These are phyloP conservation scores for Caiman crocodilus DNA, from an alignment of 2,797 vertebrate species.

Conservation along the genomic window DNA sequence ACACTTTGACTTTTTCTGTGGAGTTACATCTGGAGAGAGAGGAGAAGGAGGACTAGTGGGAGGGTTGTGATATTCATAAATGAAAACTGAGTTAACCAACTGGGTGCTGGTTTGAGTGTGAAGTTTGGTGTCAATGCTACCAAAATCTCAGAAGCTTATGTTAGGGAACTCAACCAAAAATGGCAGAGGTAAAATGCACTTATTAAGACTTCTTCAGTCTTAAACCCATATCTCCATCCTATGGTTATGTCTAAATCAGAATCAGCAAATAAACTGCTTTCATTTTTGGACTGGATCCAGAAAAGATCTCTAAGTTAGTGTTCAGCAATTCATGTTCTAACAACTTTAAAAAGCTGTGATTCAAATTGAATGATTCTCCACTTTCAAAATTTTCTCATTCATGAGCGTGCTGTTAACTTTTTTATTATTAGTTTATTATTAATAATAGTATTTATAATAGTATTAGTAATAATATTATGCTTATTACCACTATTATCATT, in stretches of 20 bases:
- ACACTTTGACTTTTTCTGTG: background rate
- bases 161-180: background rate
- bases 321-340: background rate
- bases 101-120: background rate
- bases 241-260: background rate
- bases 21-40: background rate
- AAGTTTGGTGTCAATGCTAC: background rate
- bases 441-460: too few species aligned
- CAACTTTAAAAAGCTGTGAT: background rate
- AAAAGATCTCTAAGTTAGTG: background rate
- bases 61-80: background rate
- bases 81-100: background rate
- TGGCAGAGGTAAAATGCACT: background rate
- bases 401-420: background rate
- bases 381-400: background rate
- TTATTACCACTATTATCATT: too few species aligned
- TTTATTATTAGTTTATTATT: background rate
- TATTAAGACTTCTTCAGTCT: background rate
- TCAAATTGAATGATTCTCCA: background rate
- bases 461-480: too few species aligned
- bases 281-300: fast-evolving
- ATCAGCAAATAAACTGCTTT: background rate
- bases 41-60: too few species aligned
- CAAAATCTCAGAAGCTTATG: background rate
- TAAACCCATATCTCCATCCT: background rate